These are phyloP conservation scores for Gonatopus flavifemur DNA, from an alignment of 1,140 invertebrate species.

Conservation along the genomic window DNA sequence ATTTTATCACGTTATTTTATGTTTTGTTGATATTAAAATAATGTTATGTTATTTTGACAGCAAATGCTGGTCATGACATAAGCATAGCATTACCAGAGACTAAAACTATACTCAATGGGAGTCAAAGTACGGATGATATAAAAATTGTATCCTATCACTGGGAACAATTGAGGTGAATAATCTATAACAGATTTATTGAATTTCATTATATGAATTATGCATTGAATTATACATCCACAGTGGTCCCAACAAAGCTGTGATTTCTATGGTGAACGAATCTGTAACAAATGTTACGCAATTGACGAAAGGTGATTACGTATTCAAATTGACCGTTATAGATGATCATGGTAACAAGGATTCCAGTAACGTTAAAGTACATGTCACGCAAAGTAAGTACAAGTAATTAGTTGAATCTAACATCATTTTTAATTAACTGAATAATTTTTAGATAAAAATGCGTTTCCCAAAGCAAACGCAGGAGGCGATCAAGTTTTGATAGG, in stretches of 20 bases:
- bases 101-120: slow-evolving; percentile 77
- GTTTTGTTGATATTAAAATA: background rate
- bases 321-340: slow-evolving; percentile 83
- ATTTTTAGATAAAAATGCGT: slow-evolving; percentile 79
- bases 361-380: slow-evolving; percentile 73
- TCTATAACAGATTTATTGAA: slow-evolving; percentile 6
- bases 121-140: slow-evolving; percentile 81
- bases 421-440: slow-evolving; percentile 6
- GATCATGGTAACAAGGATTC: slow-evolving; percentile 78
- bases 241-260: slow-evolving; percentile 61
- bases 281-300: slow-evolving; percentile 76
- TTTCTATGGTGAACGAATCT: slow-evolving; percentile 59
- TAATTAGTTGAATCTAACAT: background rate
- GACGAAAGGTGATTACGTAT: slow-evolving; percentile 82
- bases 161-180: slow-evolving; percentile 67
- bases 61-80: slow-evolving; percentile 62
- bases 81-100: slow-evolving; percentile 81
- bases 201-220: background rate
- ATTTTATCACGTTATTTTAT: slow-evolving; percentile 4
- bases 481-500: slow-evolving; percentile 77
- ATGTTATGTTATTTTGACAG: slow-evolving; percentile 53
- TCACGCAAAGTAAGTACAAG: slow-evolving; percentile 82
- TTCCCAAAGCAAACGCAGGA: slow-evolving; percentile 85
- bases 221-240: slow-evolving; percentile 34
- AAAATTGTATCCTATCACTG: slow-evolving; percentile 81